These are phyloP conservation scores for Valencia hispanica DNA, from an alignment of 2,797 vertebrate genomes.

Conservation along the genomic window DNA sequence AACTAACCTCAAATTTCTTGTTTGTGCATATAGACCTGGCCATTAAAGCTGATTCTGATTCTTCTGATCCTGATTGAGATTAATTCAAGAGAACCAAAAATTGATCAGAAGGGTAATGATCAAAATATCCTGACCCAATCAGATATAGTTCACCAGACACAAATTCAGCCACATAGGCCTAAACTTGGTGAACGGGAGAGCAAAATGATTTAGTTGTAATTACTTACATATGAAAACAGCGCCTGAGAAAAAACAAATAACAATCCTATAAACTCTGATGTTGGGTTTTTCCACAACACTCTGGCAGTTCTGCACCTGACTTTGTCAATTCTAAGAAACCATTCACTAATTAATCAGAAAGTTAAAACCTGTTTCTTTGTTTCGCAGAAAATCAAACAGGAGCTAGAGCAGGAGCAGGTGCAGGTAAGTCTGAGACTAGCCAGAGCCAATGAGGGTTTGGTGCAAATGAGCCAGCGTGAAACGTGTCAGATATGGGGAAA, in stretches of 20 bases:
- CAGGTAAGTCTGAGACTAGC: conserved; percentile 10
- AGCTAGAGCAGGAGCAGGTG: conserved; percentile 5
- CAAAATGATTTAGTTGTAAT: background rate
- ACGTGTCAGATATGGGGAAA: background rate
- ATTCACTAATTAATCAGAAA: background rate
- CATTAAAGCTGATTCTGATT: background rate
- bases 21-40: no score
- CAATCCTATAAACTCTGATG: background rate
- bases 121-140: no score
- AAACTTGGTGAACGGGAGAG: no score
- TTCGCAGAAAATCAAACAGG: fast-evolving
- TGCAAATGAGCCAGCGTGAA: conserved; percentile 9
- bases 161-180: no score
- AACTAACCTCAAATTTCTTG: background rate
- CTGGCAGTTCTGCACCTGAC: background rate
- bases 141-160: no score
- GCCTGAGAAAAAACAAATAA: background rate
- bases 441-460: background rate
- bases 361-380: background rate
- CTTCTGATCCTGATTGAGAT: background rate
- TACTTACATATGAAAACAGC: background rate
- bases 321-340: background rate
- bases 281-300: background rate
- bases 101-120: no score
- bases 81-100: background rate